Percentiles rank a stretch among this genome's conserved stretches.
Conservation (phyloP, 2,797 vertebrate species). For the Gadopsis bispinosus region DNA sequence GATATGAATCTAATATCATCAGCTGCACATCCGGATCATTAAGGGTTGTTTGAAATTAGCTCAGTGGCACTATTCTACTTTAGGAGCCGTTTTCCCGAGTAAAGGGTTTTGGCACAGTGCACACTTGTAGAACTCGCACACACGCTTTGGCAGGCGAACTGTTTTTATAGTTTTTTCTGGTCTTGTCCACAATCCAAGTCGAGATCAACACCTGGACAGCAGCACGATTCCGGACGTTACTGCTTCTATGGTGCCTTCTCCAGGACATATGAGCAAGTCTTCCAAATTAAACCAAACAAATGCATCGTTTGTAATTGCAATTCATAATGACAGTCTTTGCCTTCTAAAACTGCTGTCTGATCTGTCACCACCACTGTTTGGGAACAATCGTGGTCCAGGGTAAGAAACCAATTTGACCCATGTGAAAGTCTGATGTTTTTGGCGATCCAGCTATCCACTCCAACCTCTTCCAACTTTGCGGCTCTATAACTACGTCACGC, state of each 20-base stretch:
- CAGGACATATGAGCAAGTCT: background rate
- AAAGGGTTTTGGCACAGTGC: background rate
- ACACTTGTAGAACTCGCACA: background rate
- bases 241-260: background rate
- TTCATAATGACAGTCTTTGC: too few species aligned
- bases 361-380: background rate
- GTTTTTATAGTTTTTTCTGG: background rate
- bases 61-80: background rate
- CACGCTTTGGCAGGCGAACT: background rate
- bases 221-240: background rate
- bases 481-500: background rate
- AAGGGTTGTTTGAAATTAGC: conserved; percentile 30
- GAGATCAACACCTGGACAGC: conserved; percentile 8
- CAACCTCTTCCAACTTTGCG: background rate
- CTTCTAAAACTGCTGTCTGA: background rate
- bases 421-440: background rate
- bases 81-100: too few species aligned
- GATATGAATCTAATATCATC: conserved; percentile 51
- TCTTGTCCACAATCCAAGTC: background rate
- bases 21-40: conserved; percentile 51
- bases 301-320: background rate
- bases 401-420: background rate
- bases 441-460: background rate
- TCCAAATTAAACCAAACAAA: background rate
- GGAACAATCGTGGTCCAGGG: background rate